Conservation (phyloP, 2,797 vertebrate species). For the Mycteria americana region DNA sequence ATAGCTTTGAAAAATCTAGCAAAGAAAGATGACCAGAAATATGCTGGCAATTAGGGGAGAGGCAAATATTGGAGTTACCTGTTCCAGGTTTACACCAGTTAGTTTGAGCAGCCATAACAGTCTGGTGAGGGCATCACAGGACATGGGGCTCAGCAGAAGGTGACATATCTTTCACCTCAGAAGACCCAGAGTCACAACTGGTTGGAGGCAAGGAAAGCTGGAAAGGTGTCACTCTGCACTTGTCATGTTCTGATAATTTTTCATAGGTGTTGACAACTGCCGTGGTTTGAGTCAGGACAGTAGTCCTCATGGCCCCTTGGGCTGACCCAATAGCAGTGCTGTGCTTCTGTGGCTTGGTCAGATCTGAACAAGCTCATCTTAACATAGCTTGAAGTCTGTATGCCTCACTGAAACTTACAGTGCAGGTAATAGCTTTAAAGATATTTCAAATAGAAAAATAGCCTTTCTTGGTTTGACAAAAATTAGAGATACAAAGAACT, state of each 20-base stretch:
- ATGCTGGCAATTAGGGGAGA: background rate
- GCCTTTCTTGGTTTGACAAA: background rate
- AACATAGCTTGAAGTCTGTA: background rate
- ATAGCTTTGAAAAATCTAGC: background rate
- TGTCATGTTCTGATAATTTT: background rate
- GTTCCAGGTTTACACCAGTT: background rate
- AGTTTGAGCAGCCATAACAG: rapidly evolving
- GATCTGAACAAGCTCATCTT: background rate
- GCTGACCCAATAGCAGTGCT: background rate
- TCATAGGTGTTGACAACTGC: background rate
- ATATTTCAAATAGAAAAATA: background rate
- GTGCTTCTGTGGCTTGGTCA: background rate
- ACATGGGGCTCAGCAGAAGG: background rate
- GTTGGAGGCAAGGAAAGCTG: background rate
- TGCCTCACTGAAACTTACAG: background rate
- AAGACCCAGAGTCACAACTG: background rate
- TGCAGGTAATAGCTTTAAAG: background rate
- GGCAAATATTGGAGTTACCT: background rate
- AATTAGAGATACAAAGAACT: background rate
- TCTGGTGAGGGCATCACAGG: background rate
- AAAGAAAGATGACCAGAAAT: background rate
- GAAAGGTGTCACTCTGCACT: background rate
- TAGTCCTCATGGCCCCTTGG: background rate
- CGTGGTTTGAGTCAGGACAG: background rate
- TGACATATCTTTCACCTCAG: background rate